Evolutionary conservation across 1,140 invertebrate species (phyloP).

Genomic region (Drosophila albomicans): DNA sequence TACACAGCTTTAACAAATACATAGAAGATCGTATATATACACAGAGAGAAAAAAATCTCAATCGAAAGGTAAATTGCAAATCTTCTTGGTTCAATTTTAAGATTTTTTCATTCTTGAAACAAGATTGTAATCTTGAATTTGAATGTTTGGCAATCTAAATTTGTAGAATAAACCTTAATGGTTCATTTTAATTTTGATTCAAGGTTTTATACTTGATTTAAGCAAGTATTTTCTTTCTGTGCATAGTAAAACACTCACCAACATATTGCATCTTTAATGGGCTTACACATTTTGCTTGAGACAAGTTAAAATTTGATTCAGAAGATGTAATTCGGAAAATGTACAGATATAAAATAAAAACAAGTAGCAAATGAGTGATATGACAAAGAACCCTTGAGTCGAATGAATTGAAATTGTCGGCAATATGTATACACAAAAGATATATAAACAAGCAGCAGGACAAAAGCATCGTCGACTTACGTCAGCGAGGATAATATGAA

Average conservation of each 20-base stretch:
- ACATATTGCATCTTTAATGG: conserved; percentile 17
- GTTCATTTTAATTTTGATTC: too few relatives aligned
- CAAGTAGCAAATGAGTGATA: neutral
- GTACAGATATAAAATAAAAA: neutral
- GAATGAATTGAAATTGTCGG: conserved; percentile 41
- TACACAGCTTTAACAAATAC: neutral
- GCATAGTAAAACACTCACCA: conserved; percentile 10
- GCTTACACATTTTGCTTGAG: neutral
- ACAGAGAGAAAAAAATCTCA: too few relatives aligned
- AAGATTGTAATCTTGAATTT: too few relatives aligned
- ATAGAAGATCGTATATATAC: neutral
- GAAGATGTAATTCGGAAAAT: neutral
- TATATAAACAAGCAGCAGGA: neutral
- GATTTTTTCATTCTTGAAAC: too few relatives aligned
- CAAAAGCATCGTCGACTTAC: neutral
- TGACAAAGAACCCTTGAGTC: neutral
- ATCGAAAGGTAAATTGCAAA: too few relatives aligned
- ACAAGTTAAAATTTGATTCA: neutral
- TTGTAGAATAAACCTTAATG: too few relatives aligned
- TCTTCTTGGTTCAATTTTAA: too few relatives aligned
- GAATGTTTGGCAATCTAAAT: too few relatives aligned
- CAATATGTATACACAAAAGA: too few relatives aligned
- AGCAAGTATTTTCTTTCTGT: too few relatives aligned
- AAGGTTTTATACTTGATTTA: too few relatives aligned
- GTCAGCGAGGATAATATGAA: conserved; percentile 1